Conservation (phyloP, 2,888 invertebrate genomes). For the Microdon myrmicae region DNA sequence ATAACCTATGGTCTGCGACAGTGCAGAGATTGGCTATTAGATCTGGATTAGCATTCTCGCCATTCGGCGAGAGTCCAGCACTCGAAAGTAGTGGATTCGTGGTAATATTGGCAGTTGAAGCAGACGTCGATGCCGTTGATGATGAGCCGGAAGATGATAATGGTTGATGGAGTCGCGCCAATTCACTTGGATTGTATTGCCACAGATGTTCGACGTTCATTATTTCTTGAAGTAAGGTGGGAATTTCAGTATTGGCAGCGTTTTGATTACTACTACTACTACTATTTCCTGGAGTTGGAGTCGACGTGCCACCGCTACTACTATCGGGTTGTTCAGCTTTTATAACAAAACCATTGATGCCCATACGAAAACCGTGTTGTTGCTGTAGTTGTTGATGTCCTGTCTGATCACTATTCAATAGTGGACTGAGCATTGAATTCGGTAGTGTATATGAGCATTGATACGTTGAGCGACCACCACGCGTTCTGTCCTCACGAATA, state of each 20-base stretch:
- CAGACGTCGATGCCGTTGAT: conserved; percentile 54
- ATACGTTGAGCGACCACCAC: conserved; percentile 95
- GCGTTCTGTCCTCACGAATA: conserved; percentile 91
- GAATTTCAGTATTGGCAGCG: conserved; percentile 36
- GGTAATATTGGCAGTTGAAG: conserved; percentile 63
- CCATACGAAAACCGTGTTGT: conserved; percentile 53
- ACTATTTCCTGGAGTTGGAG: conserved; percentile 41
- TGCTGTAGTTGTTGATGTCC: conserved; percentile 41
- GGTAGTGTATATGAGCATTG: conserved; percentile 93
- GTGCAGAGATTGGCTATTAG: conserved; percentile 90
- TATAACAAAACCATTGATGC: conserved; percentile 63
- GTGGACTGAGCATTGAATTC: conserved; percentile 71
- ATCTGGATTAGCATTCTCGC: conserved; percentile 80
- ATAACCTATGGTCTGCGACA: conserved; percentile 93
- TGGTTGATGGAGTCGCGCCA: conserved; percentile 72
- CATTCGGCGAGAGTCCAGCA: conserved; percentile 67
- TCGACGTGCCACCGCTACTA: conserved; percentile 37
- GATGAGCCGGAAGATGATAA: conserved; percentile 59
- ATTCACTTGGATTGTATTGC: conserved; percentile 90
- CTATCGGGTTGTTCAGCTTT: conserved; percentile 68
- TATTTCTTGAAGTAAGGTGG: conserved; percentile 76
- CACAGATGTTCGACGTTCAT: conserved; percentile 96
- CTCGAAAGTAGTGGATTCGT: conserved; percentile 71
- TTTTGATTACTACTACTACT: conserved; percentile 25
- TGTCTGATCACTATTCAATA: conserved; percentile 67